These are phyloP conservation scores for Micromys minutus DNA, from an alignment of 2,113 vertebrate genomes.

Conservation along the genomic window DNA sequence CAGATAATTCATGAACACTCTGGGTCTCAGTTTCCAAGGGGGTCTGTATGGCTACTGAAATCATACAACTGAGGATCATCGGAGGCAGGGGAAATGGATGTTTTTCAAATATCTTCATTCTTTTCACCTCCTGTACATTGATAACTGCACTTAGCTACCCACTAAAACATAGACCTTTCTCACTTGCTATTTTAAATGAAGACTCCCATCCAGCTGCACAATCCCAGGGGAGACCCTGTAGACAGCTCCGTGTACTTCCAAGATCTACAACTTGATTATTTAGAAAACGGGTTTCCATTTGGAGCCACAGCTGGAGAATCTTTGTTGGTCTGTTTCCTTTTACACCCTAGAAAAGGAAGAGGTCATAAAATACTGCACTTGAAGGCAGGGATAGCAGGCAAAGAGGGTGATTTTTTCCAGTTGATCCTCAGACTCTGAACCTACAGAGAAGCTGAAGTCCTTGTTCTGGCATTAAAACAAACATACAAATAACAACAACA, in stretches of 20 bases:
- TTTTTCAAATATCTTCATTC: constrained; percentile 48
- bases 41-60: constrained; percentile 30
- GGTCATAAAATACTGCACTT: neutral
- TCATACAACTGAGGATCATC: constrained; percentile 22
- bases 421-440: constrained; percentile 60
- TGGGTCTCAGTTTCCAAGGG: neutral
- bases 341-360: constrained; percentile 41
- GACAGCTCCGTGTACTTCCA: constrained; percentile 17
- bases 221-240: neutral
- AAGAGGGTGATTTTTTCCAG: neutral
- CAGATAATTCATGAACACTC: constrained; percentile 17
- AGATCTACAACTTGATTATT: constrained; percentile 42
- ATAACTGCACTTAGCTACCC: neutral
- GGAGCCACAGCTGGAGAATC: neutral
- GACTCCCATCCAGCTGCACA: constrained; percentile 65
- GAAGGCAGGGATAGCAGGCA: neutral
- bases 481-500: too few relatives aligned
- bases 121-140: neutral
- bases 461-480: constrained; percentile 63
- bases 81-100: constrained; percentile 56
- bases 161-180: constrained; percentile 3
- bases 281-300: constrained; percentile 73
- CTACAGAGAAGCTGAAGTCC: constrained; percentile 55
- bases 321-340: neutral
- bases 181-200: constrained; percentile 44